Base-by-base conservation (phyloP, 2,113 vertebrate species). In the Amphiprion ocellaris region DNA sequence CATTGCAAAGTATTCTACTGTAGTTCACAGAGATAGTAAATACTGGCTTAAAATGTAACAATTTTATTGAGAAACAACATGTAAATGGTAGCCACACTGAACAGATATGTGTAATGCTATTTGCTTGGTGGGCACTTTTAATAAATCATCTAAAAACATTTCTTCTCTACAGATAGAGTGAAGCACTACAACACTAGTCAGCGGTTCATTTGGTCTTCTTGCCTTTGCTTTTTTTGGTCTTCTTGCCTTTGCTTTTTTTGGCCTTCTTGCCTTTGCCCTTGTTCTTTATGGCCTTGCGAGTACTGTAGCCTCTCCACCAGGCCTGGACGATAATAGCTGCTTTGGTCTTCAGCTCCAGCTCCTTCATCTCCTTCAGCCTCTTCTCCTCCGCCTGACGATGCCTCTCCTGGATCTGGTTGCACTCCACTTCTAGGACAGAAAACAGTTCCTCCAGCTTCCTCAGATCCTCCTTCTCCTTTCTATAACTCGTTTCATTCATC, bases 221-320 rank as follows among this genome's bases (percentile, higher is more conserved):
- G 30, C 79, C 68, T 76, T 88, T 96, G 55, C 69, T 80, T 39
- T 91, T 91, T 75, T 90, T 94, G 19, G 56, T 70, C 64, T 90
- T 94, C 46, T 92, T 89, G 30, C 79, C 68, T 76, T 88, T 96
- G 55, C 69, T 80, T 39, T 91, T 91, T 75, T 90, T 94, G 19
- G 56, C 72, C 64, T 90, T 94, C 46, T 92, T 94, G 81, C 74
- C 87, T 83, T 94, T 97, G 80, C 52, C 86, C 77, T 89, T 95
- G 56, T 82, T 69, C 70, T 69, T 94, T 68, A 96, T 87, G 83
- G 92, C 21, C 60, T 92, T 94, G n/a, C 97, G 95, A 33, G 95
- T 93, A 65, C 93, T 69, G 90, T 94, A 96, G 55, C 96, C 97
- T 91, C 94, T 98, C 96, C 96, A 97, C 82, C 93, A 74, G 19